A percentile compares a stretch with the other conserved stretches of the same genome.
These are phyloP conservation scores for Leptopilina drosophilae DNA, from an alignment of 2,888 invertebrate species.

Conservation along the genomic window DNA sequence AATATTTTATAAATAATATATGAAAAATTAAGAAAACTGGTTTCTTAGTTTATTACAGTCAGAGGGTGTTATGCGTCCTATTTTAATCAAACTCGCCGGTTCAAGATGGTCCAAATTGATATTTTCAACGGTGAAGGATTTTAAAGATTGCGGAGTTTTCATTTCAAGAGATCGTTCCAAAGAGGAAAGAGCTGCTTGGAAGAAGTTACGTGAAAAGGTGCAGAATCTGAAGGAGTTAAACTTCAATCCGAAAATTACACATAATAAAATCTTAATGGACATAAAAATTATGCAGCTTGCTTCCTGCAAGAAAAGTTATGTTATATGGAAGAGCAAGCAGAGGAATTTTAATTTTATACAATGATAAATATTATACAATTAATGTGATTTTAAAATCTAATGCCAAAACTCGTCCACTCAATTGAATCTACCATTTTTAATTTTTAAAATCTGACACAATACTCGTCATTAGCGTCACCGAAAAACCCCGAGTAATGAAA, in stretches of 20 bases:
- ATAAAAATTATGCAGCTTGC: not conserved
- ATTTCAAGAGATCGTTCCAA: not conserved
- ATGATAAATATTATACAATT: not conserved
- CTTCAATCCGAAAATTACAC: not conserved
- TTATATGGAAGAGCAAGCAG: not conserved
- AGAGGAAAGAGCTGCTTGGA: not conserved
- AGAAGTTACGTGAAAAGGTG: not conserved
- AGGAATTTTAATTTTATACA: not conserved
- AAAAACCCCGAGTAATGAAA: no score
- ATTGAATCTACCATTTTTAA: no score
- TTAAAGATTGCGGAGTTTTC: not conserved
- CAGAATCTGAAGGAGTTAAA: not conserved
- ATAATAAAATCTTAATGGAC: not conserved
- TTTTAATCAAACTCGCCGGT: not conserved
- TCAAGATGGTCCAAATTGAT: not conserved
- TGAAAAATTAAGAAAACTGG: no score
- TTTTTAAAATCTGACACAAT: not conserved
- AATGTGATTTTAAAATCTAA: not conserved
- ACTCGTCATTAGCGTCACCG: no score
- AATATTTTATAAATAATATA: no score
- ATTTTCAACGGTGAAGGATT: not conserved
- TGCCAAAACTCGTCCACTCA: no score
- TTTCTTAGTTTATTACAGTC: no score
- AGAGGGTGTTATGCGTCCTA: not conserved
- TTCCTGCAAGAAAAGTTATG: not conserved